These are phyloP conservation scores for Miichthys miiuy DNA, from an alignment of 2,797 vertebrate genomes.

Conservation along the genomic window DNA sequence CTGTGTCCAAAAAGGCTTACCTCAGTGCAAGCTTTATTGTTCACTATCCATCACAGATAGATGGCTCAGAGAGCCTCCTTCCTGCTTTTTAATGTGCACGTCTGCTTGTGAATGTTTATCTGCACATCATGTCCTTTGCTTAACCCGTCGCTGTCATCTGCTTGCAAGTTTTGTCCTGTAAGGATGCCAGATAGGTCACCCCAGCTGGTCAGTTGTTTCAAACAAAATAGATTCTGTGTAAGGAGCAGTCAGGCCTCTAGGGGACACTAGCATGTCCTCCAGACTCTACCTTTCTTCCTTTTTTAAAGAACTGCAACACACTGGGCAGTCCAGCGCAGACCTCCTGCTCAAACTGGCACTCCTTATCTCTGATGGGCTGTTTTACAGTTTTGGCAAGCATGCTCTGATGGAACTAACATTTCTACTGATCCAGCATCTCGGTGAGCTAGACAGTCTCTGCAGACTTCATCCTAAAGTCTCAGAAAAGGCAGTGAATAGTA, in stretches of 20 bases:
- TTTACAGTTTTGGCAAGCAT: slow-evolving; percentile 36
- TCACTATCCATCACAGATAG: slow-evolving; percentile 76
- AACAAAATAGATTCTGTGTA: neutral
- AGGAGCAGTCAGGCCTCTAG: neutral
- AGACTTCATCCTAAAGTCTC: slow-evolving; percentile 26
- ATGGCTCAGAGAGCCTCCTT: slow-evolving; percentile 66
- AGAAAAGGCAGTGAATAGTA: slow-evolving; percentile 34
- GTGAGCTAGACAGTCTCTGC: slow-evolving; percentile 12
- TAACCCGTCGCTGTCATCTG: slow-evolving; percentile 45
- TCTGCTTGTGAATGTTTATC: slow-evolving; percentile 40
- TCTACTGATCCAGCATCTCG: slow-evolving; percentile 20
- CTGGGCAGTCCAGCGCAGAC: neutral
- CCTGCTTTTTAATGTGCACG: slow-evolving; percentile 61
- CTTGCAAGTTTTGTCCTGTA: neutral
- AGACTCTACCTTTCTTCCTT: neutral
- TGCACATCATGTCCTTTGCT: slow-evolving; percentile 53
- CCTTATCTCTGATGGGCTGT: slow-evolving; percentile 13
- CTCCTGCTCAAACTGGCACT: neutral
- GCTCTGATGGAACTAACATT: slow-evolving; percentile 31
- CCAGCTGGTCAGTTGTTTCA: slow-evolving; percentile 2
- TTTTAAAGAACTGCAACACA: slow-evolving; percentile 2
- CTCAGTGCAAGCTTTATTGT: slow-evolving; percentile 76
- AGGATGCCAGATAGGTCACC: neutral
- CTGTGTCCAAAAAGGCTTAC: slow-evolving; percentile 76
- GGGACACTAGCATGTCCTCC: neutral